phyloP scores from a whole-genome alignment of 2,113 vertebrate genomes.

The Caloenas nicobarica region DNA sequence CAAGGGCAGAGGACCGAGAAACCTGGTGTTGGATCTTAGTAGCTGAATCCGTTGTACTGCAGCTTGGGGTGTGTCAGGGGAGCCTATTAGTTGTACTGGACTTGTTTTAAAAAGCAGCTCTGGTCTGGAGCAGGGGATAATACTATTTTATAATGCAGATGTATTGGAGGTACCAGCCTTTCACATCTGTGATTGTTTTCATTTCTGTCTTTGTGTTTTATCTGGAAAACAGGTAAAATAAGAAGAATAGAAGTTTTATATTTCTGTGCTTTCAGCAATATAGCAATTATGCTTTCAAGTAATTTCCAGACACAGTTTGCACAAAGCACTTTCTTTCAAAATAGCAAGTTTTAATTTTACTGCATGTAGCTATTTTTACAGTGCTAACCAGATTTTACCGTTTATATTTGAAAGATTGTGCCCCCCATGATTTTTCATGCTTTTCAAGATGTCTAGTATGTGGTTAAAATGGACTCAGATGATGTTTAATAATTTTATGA shows the following conservation, averaged over 20 bases:
- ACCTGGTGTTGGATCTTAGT: not conserved
- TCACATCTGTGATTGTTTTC: not conserved
- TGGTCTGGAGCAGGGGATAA: not conserved
- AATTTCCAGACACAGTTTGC: not conserved
- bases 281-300: not conserved
- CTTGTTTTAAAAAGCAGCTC: not conserved
- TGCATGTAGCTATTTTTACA: not conserved
- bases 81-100: rapidly evolving
- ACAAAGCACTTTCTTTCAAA: not conserved
- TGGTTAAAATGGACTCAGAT: not conserved
- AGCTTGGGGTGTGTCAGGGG: not conserved
- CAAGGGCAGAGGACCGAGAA: not conserved
- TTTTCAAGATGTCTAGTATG: not conserved
- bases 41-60: not conserved
- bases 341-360: not conserved
- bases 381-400: not conserved
- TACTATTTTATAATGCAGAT: not conserved
- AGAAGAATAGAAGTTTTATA: not conserved
- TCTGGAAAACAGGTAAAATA: not conserved
- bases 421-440: not conserved
- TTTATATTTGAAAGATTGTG: not conserved
- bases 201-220: not conserved
- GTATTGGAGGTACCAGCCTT: not conserved
- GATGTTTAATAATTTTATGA: not conserved
- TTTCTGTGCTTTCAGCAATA: not conserved